Evolutionary conservation across 2,113 vertebrate species (phyloP).

Genomic region (Sinocyclocheilus anophthalmus): DNA sequence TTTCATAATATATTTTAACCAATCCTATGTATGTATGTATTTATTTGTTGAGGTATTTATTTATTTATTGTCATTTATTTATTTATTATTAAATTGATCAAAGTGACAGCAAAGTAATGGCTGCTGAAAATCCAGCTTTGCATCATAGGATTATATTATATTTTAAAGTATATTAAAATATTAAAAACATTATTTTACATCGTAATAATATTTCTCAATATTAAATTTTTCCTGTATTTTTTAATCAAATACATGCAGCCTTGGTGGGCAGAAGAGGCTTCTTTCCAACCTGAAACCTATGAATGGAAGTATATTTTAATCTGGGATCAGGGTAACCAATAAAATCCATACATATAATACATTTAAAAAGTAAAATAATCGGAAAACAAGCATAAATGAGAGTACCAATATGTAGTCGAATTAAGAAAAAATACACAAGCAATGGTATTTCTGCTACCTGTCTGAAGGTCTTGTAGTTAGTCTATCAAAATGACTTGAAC

Average conservation of each 20-base stretch:
- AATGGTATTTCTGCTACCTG: not conserved
- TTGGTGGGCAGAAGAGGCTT: not conserved
- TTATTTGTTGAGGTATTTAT: too few relatives aligned
- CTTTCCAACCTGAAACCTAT: not conserved
- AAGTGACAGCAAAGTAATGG: too few relatives aligned
- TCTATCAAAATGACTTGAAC: not conserved
- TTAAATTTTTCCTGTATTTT: too few relatives aligned
- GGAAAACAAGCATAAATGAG: not conserved
- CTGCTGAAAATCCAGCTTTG: too few relatives aligned
- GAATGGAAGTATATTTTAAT: not conserved
- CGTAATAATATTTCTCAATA: too few relatives aligned
- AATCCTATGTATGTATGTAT: too few relatives aligned
- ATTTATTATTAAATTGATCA: too few relatives aligned
- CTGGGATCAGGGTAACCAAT: not conserved
- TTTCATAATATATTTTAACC: too few relatives aligned
- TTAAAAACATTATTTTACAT: too few relatives aligned
- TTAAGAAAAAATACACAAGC: slow-evolving; percentile 5
- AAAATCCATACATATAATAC: not conserved
- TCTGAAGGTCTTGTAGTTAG: not conserved
- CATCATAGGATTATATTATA: too few relatives aligned
- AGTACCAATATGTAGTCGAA: not conserved
- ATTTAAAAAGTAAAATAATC: not conserved
- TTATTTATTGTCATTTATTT: too few relatives aligned
- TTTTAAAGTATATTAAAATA: too few relatives aligned
- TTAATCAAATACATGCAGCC: not conserved